These are phyloP conservation scores for Piprites chloris DNA, from an alignment of 2,113 vertebrate genomes.

Conservation along the genomic window DNA sequence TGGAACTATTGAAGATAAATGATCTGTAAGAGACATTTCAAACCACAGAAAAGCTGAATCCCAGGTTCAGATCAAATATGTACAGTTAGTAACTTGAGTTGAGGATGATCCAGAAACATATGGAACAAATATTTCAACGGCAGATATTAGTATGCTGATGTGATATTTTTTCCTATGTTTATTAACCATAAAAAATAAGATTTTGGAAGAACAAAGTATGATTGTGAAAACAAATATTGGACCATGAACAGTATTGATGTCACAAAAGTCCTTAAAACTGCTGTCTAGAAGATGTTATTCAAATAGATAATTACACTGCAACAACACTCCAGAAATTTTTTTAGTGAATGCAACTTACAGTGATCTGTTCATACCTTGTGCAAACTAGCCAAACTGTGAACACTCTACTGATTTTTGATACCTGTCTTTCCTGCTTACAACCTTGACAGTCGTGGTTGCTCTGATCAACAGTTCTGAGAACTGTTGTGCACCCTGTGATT, in stretches of 20 bases:
- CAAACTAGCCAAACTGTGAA: background rate
- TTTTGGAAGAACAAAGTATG: background rate
- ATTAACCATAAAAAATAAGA: slow-evolving; percentile 3
- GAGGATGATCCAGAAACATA: slow-evolving; percentile 26
- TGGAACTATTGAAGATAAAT: slow-evolving; percentile 35
- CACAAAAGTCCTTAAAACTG: background rate
- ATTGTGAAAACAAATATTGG: background rate
- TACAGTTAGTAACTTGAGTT: background rate
- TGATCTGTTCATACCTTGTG: background rate
- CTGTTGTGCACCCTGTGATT: background rate
- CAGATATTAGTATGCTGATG: slow-evolving; percentile 17
- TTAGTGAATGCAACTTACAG: background rate
- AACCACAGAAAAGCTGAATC: slow-evolving; percentile 27
- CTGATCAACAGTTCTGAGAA: background rate
- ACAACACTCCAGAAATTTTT: background rate
- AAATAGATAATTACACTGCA: background rate
- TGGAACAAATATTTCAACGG: slow-evolving; percentile 30
- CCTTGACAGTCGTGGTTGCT: background rate
- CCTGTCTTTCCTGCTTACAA: background rate
- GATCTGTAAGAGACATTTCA: slow-evolving; percentile 44
- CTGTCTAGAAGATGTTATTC: background rate
- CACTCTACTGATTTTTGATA: background rate
- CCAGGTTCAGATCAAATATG: background rate
- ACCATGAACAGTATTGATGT: background rate
- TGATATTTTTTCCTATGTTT: slow-evolving; percentile 30